Percentiles rank a stretch among this genome's conserved stretches.
Conservation (phyloP, 2,888 invertebrate species). For the Drosophila putrida region DNA sequence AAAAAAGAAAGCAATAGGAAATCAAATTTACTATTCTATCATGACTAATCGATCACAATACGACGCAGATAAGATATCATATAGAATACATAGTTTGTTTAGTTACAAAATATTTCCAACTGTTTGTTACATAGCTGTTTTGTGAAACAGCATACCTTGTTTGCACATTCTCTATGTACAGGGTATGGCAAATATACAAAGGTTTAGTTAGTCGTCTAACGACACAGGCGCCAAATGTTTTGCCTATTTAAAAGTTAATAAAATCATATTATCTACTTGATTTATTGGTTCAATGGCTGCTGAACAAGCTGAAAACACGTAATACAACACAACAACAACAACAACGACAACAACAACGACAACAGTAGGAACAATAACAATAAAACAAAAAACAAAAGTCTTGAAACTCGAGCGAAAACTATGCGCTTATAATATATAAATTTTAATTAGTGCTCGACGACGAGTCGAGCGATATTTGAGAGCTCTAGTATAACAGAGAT, state of each 20-base stretch:
- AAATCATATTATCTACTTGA: slow-evolving; percentile 78
- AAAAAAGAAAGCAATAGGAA: no score
- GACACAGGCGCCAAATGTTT: slow-evolving; percentile 76
- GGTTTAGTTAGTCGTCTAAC: slow-evolving; percentile 31
- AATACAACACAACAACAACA: slow-evolving; percentile 24
- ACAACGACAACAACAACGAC: background rate
- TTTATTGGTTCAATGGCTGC: slow-evolving; percentile 72
- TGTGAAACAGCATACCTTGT: background rate
- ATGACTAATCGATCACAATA: no score
- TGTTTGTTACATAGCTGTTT: background rate
- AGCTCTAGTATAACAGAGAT: slow-evolving; percentile 64
- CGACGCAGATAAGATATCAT: no score
- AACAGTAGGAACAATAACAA: slow-evolving; percentile 2
- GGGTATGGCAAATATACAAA: slow-evolving; percentile 12
- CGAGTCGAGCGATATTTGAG: slow-evolving; percentile 69
- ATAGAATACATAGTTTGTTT: background rate
- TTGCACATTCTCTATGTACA: background rate
- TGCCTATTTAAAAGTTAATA: slow-evolving; percentile 78
- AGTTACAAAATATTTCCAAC: background rate
- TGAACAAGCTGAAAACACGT: slow-evolving; percentile 48
- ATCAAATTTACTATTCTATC: no score
- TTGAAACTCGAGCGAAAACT: slow-evolving; percentile 56
- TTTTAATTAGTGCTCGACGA: slow-evolving; percentile 72
- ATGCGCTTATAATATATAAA: slow-evolving; percentile 68
- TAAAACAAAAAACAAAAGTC: slow-evolving; percentile 17